Percentiles rank a stretch among this genome's conserved stretches.
Conservation (phyloP, 1,140 invertebrate genomes). For the Zaprionus africanus region DNA sequence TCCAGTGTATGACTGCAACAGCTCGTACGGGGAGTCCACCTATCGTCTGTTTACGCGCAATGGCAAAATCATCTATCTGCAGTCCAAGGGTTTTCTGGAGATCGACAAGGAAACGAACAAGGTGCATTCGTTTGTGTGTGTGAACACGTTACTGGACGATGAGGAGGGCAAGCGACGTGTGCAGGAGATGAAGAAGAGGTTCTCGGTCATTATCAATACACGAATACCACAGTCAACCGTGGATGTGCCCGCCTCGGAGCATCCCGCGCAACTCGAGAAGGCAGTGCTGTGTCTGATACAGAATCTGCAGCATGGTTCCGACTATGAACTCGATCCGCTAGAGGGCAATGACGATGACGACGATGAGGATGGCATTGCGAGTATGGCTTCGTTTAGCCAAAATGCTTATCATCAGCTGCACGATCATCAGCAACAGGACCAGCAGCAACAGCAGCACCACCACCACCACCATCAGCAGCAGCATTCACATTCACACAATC, state of each 20-base stretch:
- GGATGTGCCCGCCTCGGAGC: constrained; percentile 87
- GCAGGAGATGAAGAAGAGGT: constrained; percentile 90
- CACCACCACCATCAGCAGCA: constrained; percentile 29
- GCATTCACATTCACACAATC: constrained; percentile 30
- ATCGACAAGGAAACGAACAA: constrained; percentile 89
- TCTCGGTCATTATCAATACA: constrained; percentile 87
- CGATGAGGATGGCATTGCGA: constrained; percentile 46
- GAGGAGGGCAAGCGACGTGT: constrained; percentile 89
- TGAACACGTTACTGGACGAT: constrained; percentile 91
- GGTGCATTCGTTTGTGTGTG: constrained; percentile 92
- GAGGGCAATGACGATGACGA: constrained; percentile 45
- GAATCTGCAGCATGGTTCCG: constrained; percentile 84
- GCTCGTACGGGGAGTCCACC: constrained; percentile 90
- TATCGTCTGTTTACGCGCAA: constrained; percentile 92
- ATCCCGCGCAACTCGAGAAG: constrained; percentile 88
- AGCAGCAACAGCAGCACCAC: background rate
- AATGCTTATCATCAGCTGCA: constrained; percentile 24
- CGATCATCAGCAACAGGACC: constrained; percentile 4
- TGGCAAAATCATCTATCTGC: constrained; percentile 91
- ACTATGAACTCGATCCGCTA: constrained; percentile 41
- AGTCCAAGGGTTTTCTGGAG: constrained; percentile 91
- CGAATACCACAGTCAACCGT: constrained; percentile 80
- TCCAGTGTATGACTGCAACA: constrained; percentile 92
- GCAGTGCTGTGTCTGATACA: constrained; percentile 89
- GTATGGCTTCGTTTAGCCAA: constrained; percentile 31